Evolutionary conservation across 2,888 invertebrate species (phyloP).

Genomic region (Campaea margaritaria): DNA sequence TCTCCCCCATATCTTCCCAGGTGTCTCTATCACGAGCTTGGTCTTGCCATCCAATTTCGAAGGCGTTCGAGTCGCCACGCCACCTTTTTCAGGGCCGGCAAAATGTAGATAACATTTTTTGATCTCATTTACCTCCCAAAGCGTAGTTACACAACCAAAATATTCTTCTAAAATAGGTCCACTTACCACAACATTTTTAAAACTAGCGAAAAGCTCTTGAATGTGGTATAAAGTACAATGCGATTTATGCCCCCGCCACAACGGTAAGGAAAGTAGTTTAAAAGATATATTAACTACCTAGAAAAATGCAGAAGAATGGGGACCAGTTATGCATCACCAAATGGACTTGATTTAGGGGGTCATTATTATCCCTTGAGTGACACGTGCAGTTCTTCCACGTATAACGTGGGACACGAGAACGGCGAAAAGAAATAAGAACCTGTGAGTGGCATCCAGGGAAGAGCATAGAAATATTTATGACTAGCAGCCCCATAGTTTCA

Average conservation of each 20-base stretch:
- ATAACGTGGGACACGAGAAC: too few relatives aligned
- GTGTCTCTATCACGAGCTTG: too few relatives aligned
- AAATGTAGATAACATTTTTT: neutral
- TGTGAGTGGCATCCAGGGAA: conserved; percentile 1
- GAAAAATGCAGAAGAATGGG: conserved; percentile 64
- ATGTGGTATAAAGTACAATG: conserved; percentile 42
- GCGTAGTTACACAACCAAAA: neutral
- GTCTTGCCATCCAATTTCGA: too few relatives aligned
- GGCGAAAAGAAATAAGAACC: neutral
- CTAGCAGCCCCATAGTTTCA: too few relatives aligned
- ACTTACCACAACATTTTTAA: conserved; percentile 14
- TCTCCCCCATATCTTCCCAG: too few relatives aligned
- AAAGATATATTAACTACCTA: conserved; percentile 66
- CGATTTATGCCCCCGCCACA: conserved; percentile 58
- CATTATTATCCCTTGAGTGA: conserved; percentile 11
- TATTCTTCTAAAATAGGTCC: neutral
- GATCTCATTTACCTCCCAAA: neutral
- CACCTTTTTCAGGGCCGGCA: too few relatives aligned
- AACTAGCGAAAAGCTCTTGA: conserved; percentile 25
- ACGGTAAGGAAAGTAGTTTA: conserved; percentile 63
- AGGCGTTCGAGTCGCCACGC: too few relatives aligned
- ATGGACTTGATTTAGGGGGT: conserved; percentile 7
- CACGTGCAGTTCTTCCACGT: neutral
- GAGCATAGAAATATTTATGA: too few relatives aligned
- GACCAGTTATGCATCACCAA: conserved; percentile 38